These are phyloP conservation scores for Tanytarsus gracilentus DNA, from an alignment of 2,888 invertebrate genomes.

Conservation along the genomic window DNA sequence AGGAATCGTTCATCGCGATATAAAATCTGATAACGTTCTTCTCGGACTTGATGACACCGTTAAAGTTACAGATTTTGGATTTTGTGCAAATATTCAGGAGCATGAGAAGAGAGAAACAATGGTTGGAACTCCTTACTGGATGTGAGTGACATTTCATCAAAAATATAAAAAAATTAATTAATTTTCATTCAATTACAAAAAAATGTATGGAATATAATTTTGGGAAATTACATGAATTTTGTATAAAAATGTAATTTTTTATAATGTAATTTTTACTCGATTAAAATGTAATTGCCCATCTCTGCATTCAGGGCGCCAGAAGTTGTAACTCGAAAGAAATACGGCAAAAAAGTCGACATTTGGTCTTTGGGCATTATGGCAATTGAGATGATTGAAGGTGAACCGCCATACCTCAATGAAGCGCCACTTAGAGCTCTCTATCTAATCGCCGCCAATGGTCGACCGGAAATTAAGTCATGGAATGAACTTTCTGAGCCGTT, in stretches of 20 bases:
- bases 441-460: slow-evolving; percentile 89
- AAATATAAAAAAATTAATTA: no score
- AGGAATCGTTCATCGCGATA: slow-evolving; percentile 89
- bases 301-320: no score
- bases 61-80: slow-evolving; percentile 94
- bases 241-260: background rate
- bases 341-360: slow-evolving; percentile 87
- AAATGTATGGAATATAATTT: no score
- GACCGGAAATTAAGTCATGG: slow-evolving; percentile 82
- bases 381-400: slow-evolving; percentile 88
- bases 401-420: slow-evolving; percentile 94
- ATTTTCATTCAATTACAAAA: no score
- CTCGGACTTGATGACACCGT: slow-evolving; percentile 87
- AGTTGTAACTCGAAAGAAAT: slow-evolving; percentile 84
- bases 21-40: slow-evolving; percentile 94
- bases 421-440: slow-evolving; percentile 89
- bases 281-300: no score
- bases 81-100: slow-evolving; percentile 92
- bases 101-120: slow-evolving; percentile 94
- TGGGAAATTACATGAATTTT: no score
- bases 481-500: slow-evolving; percentile 66
- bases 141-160: no score
- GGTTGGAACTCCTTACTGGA: slow-evolving; percentile 98
- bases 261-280: no score
- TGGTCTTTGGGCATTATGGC: slow-evolving; percentile 99